Evolutionary conservation across 2,797 vertebrate species (phyloP).

Genomic region (Valencia hispanica): DNA sequence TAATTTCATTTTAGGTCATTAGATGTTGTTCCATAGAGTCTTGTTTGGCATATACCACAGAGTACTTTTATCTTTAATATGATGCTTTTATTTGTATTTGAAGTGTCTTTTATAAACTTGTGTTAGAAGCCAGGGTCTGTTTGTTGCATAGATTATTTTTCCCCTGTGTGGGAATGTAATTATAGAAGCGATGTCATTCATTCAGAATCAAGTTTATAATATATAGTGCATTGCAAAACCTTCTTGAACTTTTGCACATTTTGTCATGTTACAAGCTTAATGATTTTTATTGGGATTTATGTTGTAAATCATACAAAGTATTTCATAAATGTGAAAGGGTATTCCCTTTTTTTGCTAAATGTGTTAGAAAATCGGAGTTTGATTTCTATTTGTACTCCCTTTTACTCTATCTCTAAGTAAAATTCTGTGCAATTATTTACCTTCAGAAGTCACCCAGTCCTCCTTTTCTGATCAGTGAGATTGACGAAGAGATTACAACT

Average conservation of each 20-base stretch:
- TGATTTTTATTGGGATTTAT: neutral
- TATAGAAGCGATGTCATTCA: conserved; percentile 33
- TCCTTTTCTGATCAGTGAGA: neutral
- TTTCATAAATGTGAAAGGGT: neutral
- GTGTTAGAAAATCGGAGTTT: neutral
- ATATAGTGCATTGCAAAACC: neutral
- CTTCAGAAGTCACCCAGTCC: neutral
- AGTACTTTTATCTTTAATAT: conserved; percentile 63
- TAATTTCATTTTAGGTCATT: conserved; percentile 52
- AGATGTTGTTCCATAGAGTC: conserved; percentile 31
- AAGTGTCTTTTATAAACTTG: conserved; percentile 61
- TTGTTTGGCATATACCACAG: conserved; percentile 64
- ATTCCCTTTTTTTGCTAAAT: neutral
- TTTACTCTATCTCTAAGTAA: neutral
- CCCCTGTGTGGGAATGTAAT: conserved; percentile 46
- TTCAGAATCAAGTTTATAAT: conserved; percentile 32
- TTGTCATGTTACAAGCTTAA: neutral
- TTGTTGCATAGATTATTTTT: conserved; percentile 52
- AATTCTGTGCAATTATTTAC: neutral
- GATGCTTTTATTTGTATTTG: conserved; percentile 50
- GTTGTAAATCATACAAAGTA: neutral
- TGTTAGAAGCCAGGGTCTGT: conserved; percentile 56
- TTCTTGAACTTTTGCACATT: neutral
- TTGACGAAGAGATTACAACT: neutral
- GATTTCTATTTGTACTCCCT: neutral